Percentiles rank a stretch among this genome's conserved stretches.
Conservation (phyloP, 2,113 vertebrate genomes). For the Lathamus discolor region DNA sequence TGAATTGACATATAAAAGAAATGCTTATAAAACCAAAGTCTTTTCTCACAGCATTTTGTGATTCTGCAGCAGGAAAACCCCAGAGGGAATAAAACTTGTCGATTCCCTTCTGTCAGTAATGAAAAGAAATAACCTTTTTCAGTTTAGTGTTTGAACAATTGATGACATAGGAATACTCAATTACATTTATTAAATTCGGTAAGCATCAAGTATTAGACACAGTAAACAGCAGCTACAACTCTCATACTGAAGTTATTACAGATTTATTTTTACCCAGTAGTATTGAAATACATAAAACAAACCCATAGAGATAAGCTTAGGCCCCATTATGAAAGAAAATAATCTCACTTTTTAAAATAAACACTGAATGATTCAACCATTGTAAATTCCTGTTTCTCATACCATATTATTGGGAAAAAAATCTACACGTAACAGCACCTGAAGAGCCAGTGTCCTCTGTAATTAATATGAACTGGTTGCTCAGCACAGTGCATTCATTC, state of each 20-base stretch:
- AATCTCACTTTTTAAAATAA: background rate
- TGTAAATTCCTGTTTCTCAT: background rate
- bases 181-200: background rate
- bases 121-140: constrained; percentile 24
- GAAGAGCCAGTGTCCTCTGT: background rate
- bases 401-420: background rate
- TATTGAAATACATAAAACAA: background rate
- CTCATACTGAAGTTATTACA: background rate
- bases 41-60: background rate
- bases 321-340: background rate
- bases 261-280: background rate
- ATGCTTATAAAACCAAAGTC: background rate
- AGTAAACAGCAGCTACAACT: background rate
- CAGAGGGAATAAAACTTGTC: background rate
- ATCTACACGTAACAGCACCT: fast-evolving
- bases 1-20: background rate
- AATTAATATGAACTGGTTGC: background rate
- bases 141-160: background rate
- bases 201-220: background rate
- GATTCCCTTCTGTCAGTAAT: background rate
- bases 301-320: background rate
- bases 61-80: background rate
- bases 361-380: background rate
- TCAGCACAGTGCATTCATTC: background rate
- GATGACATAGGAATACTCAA: background rate